Evolutionary conservation across 2,797 vertebrate species (phyloP).

Genomic region (Pipistrellus pipistrellus): DNA sequence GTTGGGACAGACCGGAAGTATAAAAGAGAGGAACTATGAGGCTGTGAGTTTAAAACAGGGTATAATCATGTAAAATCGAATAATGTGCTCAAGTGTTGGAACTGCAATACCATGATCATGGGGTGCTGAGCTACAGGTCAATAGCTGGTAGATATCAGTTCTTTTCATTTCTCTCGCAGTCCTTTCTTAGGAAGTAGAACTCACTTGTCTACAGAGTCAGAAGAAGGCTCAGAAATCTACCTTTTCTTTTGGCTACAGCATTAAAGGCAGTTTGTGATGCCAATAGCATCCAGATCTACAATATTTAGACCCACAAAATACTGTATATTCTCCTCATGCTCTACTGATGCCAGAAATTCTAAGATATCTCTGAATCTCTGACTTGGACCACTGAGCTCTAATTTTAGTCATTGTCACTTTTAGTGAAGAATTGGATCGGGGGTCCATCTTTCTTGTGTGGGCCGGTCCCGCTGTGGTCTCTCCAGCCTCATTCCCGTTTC

Average conservation of each 20-base stretch:
- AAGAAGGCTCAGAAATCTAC: background rate
- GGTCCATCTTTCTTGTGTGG: background rate
- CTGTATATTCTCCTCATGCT: background rate
- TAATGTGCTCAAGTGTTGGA: background rate
- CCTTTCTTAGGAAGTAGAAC: background rate
- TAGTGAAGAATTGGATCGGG: background rate
- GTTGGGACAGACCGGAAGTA: background rate
- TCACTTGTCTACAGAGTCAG: background rate
- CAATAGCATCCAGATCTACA: background rate
- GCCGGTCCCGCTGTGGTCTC: background rate
- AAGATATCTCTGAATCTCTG: background rate
- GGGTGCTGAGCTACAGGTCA: background rate
- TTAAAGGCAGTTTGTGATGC: background rate
- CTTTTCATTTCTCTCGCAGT: background rate
- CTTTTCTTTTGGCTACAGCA: background rate
- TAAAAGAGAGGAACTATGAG: background rate
- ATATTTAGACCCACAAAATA: background rate
- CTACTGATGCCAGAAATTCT: background rate
- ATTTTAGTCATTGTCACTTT: background rate
- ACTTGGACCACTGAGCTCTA: background rate
- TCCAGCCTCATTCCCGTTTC: background rate
- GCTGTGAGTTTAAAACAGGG: background rate
- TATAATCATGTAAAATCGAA: background rate
- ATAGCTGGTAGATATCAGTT: background rate
- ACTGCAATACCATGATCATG: fast-evolving